Evolutionary conservation across 2,888 invertebrate genomes (phyloP).

Genomic region (Corythucha ciliata): DNA sequence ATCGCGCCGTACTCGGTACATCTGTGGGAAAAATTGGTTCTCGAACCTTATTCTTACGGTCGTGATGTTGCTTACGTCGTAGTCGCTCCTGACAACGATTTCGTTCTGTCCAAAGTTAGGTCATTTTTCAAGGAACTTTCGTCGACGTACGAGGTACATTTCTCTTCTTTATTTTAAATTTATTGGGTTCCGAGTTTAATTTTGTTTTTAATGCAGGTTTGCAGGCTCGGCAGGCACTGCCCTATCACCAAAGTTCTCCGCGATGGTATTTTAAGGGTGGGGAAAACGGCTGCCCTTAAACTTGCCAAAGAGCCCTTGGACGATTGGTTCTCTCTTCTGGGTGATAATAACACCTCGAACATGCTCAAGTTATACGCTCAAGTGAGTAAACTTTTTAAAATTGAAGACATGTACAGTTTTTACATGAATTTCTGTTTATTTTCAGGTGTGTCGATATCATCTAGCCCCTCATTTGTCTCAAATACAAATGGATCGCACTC

Average conservation of each 20-base stretch:
- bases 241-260: constrained; percentile 74
- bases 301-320: constrained; percentile 59
- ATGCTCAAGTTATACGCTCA: constrained; percentile 81
- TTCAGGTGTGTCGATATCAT: constrained; percentile 58
- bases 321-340: constrained; percentile 81
- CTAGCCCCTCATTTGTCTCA: constrained; percentile 66
- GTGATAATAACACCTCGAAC: constrained; percentile 68
- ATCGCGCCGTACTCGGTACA: constrained; percentile 88
- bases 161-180: neutral
- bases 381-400: too few species aligned
- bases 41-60: constrained; percentile 93
- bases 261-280: constrained; percentile 81
- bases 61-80: constrained; percentile 92
- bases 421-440: too few species aligned
- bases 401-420: too few species aligned
- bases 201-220: constrained; percentile 57
- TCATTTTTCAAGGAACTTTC: constrained; percentile 89
- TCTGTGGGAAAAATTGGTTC: constrained; percentile 93
- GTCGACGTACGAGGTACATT: constrained; percentile 70
- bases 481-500: constrained; percentile 62
- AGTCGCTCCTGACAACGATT: constrained; percentile 85
- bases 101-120: constrained; percentile 64
- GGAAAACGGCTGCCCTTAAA: constrained; percentile 54
- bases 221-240: constrained; percentile 85
- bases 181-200: neutral